phyloP scores from a whole-genome alignment of 2,113 vertebrate species.

The Phocoena sinus region DNA sequence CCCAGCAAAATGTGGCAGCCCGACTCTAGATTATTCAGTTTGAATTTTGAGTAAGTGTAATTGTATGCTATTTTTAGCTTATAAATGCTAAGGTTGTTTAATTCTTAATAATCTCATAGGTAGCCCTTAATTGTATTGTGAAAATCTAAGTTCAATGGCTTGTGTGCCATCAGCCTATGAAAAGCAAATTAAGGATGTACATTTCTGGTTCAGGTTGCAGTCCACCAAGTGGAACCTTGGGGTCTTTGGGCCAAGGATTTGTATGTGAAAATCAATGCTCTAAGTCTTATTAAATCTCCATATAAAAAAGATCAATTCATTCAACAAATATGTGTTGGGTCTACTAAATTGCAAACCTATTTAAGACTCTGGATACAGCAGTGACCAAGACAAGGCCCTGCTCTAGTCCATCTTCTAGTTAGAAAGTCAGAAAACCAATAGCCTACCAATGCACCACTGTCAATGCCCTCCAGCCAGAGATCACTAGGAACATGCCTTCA shows the following conservation, averaged over 20 bases:
- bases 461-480: neutral
- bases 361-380: neutral
- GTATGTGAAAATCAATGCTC: neutral
- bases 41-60: neutral
- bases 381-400: neutral
- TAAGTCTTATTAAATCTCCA: neutral
- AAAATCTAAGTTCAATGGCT: neutral
- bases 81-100: neutral
- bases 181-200: neutral
- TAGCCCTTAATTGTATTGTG: neutral
- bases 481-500: neutral
- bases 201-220: neutral
- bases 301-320: neutral
- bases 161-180: neutral
- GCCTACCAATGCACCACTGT: neutral
- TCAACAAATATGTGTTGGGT: neutral
- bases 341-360: neutral
- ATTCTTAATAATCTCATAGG: constrained; percentile 3
- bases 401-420: neutral
- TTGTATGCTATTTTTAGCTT: neutral
- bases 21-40: neutral
- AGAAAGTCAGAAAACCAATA: neutral
- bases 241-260: neutral
- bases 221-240: neutral
- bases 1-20: neutral